These are phyloP conservation scores for Mnemiopsis leidyi DNA, from an alignment of 37 sponge, comb jelly and placozoan species.

Conservation along the genomic window DNA sequence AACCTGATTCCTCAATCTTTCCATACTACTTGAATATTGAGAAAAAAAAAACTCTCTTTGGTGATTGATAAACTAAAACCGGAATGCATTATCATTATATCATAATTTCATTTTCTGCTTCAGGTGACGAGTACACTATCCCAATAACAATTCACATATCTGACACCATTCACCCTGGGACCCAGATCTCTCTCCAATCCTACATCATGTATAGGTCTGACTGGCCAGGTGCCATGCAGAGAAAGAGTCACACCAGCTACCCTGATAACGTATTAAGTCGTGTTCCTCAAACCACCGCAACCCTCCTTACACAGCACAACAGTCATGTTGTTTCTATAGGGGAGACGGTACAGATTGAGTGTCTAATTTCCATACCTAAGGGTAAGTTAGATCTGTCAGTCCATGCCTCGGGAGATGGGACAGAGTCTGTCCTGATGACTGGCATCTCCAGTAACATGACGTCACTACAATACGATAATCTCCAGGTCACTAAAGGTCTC, in stretches of 20 bases:
- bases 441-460: conserved; percentile 20
- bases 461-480: not conserved
- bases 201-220: conserved; percentile 44
- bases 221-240: not conserved
- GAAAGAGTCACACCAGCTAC: not conserved
- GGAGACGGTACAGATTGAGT: conserved; percentile 36
- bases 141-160: conserved; percentile 43
- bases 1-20: not conserved
- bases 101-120: not conserved
- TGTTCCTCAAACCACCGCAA: not conserved
- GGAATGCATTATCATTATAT: not conserved
- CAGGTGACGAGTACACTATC: conserved; percentile 31
- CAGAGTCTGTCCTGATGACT: conserved; percentile 5
- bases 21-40: too few relatives aligned
- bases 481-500: conserved; percentile 16
- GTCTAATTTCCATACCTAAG: conserved; percentile 1
- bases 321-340: conserved; percentile 30
- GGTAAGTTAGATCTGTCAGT: conserved; percentile 37
- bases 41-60: too few relatives aligned
- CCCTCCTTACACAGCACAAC: conserved; percentile 6
- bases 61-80: too few relatives aligned
- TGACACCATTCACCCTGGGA: conserved; percentile 52
- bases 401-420: not conserved
- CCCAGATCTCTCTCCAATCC: conserved; percentile 31
- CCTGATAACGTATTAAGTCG: not conserved